Evolutionary conservation across 2,797 vertebrate genomes (phyloP).

Genomic region (Sebastes trivittatus): DNA sequence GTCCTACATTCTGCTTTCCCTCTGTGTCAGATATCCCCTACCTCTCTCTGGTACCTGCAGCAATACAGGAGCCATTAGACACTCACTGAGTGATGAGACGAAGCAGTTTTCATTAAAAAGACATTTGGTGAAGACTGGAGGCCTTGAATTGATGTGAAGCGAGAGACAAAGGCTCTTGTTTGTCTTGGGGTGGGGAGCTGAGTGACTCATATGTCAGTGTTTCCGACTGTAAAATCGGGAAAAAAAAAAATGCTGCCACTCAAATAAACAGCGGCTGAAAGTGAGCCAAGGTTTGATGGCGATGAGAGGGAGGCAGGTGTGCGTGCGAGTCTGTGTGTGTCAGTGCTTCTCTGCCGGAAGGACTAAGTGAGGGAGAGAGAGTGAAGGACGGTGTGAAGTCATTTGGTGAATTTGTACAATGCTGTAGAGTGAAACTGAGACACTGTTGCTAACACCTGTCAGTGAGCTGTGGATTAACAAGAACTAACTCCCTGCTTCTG

Average conservation of each 20-base stretch:
- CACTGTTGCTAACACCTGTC: constrained; percentile 44
- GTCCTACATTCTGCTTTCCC: constrained; percentile 34
- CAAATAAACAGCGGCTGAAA: constrained; percentile 56
- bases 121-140: constrained; percentile 72
- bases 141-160: constrained; percentile 65
- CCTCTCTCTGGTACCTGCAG: constrained; percentile 66
- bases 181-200: constrained; percentile 28
- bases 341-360: constrained; percentile 14
- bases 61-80: constrained; percentile 66
- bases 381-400: constrained; percentile 37
- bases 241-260: constrained; percentile 44
- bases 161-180: constrained; percentile 54
- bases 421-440: constrained; percentile 37
- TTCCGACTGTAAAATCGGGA: constrained; percentile 38
- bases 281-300: constrained; percentile 53
- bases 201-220: constrained; percentile 61
- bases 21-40: constrained; percentile 50
- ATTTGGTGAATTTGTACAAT: constrained; percentile 55
- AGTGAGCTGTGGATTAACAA: constrained; percentile 45
- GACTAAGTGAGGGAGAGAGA: not conserved
- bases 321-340: constrained; percentile 7
- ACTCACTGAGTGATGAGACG: constrained; percentile 68
- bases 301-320: constrained; percentile 51
- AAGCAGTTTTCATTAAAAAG: constrained; percentile 79
- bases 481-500: constrained; percentile 1